A percentile compares a stretch with the other conserved stretches of the same genome.
Evolutionary conservation across 2,113 vertebrate species (phyloP).

Genomic region (Edolisoma coerulescens): DNA sequence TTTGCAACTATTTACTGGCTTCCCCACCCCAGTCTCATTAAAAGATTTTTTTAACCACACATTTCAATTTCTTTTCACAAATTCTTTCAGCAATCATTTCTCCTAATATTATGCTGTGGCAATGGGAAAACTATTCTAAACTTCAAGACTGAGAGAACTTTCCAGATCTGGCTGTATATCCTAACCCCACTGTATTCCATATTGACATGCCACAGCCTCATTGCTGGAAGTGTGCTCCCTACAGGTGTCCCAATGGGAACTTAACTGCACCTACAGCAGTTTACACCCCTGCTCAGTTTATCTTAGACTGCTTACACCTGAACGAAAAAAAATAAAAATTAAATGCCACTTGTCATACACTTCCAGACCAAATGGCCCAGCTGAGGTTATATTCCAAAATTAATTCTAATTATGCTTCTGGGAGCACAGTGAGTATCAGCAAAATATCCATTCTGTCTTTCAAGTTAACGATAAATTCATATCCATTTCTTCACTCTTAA

Average conservation of each 20-base stretch:
- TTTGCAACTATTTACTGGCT: neutral
- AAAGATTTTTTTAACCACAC: neutral
- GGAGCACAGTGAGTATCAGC: neutral
- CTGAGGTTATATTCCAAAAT: neutral
- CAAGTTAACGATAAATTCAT: neutral
- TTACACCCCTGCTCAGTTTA: neutral
- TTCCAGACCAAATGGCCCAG: neutral
- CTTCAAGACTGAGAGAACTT: neutral
- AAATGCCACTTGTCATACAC: neutral
- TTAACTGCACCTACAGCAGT: neutral
- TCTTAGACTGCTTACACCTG: neutral
- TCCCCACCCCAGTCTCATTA: rapidly evolving
- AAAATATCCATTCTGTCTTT: neutral
- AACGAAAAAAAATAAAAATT: neutral
- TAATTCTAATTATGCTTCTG: neutral
- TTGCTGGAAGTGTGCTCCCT: neutral
- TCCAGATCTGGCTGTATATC: neutral
- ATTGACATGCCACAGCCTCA: rapidly evolving
- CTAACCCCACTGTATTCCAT: neutral
- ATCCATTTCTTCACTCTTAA: neutral
- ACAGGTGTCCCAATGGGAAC: neutral
- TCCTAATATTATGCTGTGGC: neutral
- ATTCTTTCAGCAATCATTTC: neutral
- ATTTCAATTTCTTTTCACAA: neutral
- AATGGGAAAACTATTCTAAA: neutral